Conservation (phyloP, 2,797 vertebrate species). For the Tokudaia muenninki region DNA sequence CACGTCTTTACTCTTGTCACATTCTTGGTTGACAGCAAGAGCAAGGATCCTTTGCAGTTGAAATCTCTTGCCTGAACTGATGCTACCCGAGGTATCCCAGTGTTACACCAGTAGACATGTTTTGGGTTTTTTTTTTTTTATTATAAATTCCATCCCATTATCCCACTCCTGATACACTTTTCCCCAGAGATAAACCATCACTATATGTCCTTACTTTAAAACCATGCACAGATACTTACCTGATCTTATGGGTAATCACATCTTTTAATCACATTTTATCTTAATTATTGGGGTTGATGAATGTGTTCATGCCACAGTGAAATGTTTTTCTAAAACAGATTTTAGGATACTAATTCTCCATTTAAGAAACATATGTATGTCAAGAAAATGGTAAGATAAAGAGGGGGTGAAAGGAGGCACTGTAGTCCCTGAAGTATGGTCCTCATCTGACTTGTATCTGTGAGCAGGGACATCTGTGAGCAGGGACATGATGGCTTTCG, state of each 20-base stretch:
- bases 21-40: constrained; percentile 57
- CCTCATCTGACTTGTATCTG: not conserved
- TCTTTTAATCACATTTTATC: constrained; percentile 17
- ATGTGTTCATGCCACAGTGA: not conserved
- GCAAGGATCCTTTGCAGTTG: not conserved
- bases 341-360: not conserved
- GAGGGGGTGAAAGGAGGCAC: not conserved
- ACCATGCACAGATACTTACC: not conserved
- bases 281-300: not conserved
- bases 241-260: not conserved
- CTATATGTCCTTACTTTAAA: not conserved
- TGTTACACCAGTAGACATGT: constrained; percentile 8
- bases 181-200: constrained; percentile 34
- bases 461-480: not conserved
- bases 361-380: not conserved
- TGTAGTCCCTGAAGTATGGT: not conserved
- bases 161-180: not conserved
- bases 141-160: constrained; percentile 13
- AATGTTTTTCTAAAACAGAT: not conserved
- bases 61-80: constrained; percentile 27
- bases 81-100: constrained; percentile 12
- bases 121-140: not conserved
- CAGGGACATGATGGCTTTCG: not conserved
- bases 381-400: not conserved
- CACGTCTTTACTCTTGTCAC: constrained; percentile 51